These are phyloP conservation scores for Akabosia matsudoensis DNA, from an alignment of 1,140 invertebrate species.

Conservation along the genomic window DNA sequence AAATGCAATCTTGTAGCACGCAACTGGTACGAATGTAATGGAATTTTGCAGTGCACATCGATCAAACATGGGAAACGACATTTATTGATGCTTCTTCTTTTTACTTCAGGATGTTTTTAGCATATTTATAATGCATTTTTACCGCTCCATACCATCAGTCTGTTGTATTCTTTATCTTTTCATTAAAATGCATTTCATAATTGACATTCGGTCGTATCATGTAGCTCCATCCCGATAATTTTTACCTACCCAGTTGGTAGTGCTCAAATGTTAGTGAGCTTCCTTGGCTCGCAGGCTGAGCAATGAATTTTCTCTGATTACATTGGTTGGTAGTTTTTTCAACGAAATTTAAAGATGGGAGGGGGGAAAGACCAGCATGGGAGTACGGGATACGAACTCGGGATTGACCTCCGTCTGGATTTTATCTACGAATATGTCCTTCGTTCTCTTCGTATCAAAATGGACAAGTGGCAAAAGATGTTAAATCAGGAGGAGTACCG, in stretches of 20 bases:
- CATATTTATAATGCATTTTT: no score
- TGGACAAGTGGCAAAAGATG: slow-evolving; percentile 85
- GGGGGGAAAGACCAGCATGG: slow-evolving; percentile 1
- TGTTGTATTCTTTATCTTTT: no score
- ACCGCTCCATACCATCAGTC: no score
- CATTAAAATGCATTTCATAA: no score
- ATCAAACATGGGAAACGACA: no score
- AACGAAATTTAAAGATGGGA: neutral
- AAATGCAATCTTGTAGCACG: no score
- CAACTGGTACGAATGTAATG: no score
- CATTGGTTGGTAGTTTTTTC: neutral
- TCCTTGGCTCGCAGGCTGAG: neutral
- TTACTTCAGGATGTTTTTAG: no score
- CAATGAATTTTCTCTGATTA: neutral
- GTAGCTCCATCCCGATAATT: neutral
- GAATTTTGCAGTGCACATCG: no score
- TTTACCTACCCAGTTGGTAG: neutral
- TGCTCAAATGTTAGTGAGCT: neutral
- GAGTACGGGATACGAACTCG: slow-evolving; percentile 36
- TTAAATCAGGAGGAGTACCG: slow-evolving; percentile 79
- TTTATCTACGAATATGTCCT: slow-evolving; percentile 81
- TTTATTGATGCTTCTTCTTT: no score
- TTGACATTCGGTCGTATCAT: no score
- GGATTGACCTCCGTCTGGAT: slow-evolving; percentile 69
- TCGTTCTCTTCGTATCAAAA: slow-evolving; percentile 82